Base-by-base conservation (phyloP, 2,888 invertebrate species). In the Drosophila monieri region DNA sequence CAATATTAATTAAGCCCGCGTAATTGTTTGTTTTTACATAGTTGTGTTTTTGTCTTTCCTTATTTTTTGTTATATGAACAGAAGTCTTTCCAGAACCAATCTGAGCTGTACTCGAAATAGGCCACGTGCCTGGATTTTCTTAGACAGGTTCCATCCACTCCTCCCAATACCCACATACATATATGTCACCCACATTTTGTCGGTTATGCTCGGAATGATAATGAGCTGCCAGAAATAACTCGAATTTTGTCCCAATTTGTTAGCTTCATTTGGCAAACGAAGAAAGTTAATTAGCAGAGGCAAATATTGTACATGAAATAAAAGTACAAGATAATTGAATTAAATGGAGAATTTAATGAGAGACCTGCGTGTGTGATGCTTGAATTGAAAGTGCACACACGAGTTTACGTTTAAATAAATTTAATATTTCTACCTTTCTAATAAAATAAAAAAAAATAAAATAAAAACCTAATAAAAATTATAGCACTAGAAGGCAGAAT, bases 191-290 rank as follows among this genome's bases (percentile, higher is more conserved):
- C 41, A 57, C 52, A 58, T 65, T 43, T 46, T 14, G 14, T 18
- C 46, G 46, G 30, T 30, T 64, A 54, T 62, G 70, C 18, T 49
- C 15, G 48, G 70, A 71, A 71, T 71, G 62, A 49, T 64, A 71
- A 71, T 71, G 69, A 56, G 70, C 35, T 48, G n/a, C 49, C 55
- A 23, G 37, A 25, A 61, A 56, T 66, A 39, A 49, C 23, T 39
- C 23, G 48, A 64, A 46, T 49, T 56, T 25, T 21, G 44, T 23
- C 0, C 64, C 43, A 64, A 44, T 56, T 49, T 49, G 62, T 51
- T 55, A 25, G 48, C 55, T 56, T 64, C 44, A 56, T 64, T 56
- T 46, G 44, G 46, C 46, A 30, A 10, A 60, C 37, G 15, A 18
- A 56, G 54, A 64, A 66, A 49, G 44, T 66, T 54, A 56, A 66